Conservation (phyloP, 1,140 invertebrate genomes). For the Hyposmocoma kahamanoa region DNA sequence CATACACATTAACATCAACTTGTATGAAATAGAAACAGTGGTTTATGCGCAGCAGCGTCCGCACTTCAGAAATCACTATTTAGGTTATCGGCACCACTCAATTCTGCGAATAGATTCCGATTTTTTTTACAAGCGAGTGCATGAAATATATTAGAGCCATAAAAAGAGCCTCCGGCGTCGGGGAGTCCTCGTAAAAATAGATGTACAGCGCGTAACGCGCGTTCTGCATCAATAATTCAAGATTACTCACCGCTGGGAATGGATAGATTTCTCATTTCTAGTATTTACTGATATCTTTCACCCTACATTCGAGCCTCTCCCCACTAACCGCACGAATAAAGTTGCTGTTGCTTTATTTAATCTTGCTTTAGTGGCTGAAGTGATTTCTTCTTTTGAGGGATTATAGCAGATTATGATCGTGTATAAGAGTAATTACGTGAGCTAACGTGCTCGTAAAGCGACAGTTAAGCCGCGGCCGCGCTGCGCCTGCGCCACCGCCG, state of each 20-base stretch:
- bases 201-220: constrained; percentile 42
- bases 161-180: constrained; percentile 47
- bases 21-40: too few relatives aligned
- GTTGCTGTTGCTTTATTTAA: too few relatives aligned
- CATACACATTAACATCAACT: too few relatives aligned
- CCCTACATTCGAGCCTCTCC: neutral
- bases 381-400: too few relatives aligned
- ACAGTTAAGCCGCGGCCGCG: too few relatives aligned
- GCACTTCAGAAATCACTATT: constrained; percentile 38
- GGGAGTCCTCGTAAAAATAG: constrained; percentile 39
- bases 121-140: constrained; percentile 37
- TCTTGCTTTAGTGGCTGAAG: too few relatives aligned
- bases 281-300: constrained; percentile 31
- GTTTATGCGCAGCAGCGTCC: too few relatives aligned
- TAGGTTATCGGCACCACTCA: constrained; percentile 33
- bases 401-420: too few relatives aligned
- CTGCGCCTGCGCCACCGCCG: too few relatives aligned
- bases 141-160: constrained; percentile 52
- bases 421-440: too few relatives aligned
- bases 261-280: constrained; percentile 41
- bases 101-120: constrained; percentile 35
- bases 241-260: constrained; percentile 34
- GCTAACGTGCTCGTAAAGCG: too few relatives aligned
- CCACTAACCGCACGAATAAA: too few relatives aligned
- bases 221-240: constrained; percentile 51